Base-by-base conservation (phyloP, 1,140 invertebrate species). In the Manduca sexta region DNA sequence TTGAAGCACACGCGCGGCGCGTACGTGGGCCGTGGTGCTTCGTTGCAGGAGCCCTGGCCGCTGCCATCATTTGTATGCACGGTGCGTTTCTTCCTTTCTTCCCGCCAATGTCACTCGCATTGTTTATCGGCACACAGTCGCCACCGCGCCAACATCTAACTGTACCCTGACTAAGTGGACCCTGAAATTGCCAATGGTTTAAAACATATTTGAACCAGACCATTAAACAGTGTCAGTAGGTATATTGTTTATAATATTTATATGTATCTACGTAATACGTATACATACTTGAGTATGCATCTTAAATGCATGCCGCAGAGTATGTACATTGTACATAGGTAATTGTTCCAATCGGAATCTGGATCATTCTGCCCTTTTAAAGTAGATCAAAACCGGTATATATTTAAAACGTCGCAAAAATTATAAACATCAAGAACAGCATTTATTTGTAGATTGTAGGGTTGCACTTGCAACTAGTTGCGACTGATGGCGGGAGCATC, bases 171-270 rank as follows among this genome's bases (percentile, higher is more conserved):
- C 64, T 76, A 77, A 80, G 64, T 84, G 64, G 74, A 69, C 81
- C 81, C 75, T 84, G 81, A 84, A 84, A 82, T 84, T 75, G 78
- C 61, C 75, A 79, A 71, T 82, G 78, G 81, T 81, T 64, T 45
- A 16, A 35, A 44, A 45, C 40, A 52, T 51, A 43, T 40, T 46
- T 69, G 64, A 77, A 71, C 68, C 59, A 60, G 52, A 68, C 67
- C 39, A 37, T 45, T 72, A 63, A 76, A 64, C 4, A 26, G n/a
- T n/a, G n/a, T n/a, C n/a, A n/a, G n/a, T n/a, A n/a, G n/a, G n/a
- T 26, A 26, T 5, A 26, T 3, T 26, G 21, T 1, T 26, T 26
- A 26, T 8, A 26, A 26, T 26, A 26, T 26, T 26, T 26, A 26
- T 26, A 26, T 3, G 21, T 8, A 26, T 26, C 8, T 26, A 26